A percentile compares a stretch with the other conserved stretches of the same genome.
phyloP scores from a whole-genome alignment of 2,888 invertebrate genomes.

The Euplagia quadripunctaria region DNA sequence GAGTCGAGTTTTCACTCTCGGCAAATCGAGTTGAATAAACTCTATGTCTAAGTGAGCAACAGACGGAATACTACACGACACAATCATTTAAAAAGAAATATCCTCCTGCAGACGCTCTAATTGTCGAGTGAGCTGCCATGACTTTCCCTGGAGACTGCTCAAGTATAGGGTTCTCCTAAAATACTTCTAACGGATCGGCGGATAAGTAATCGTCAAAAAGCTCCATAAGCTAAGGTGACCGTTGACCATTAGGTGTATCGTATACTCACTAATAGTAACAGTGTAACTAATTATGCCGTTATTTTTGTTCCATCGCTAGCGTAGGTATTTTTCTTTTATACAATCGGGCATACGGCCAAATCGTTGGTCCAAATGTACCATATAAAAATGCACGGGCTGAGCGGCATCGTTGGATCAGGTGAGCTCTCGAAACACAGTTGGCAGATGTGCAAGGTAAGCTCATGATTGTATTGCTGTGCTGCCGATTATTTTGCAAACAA shows the following conservation, averaged over 20 bases:
- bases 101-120: too few species aligned
- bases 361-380: conserved; percentile 40
- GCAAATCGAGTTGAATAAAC: conserved; percentile 70
- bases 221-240: too few species aligned
- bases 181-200: neutral
- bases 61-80: conserved; percentile 30
- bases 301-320: too few species aligned
- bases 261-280: too few species aligned
- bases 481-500: conserved; percentile 6
- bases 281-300: too few species aligned
- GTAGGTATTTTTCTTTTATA: conserved; percentile 17
- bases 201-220: too few species aligned
- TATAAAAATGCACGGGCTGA: conserved; percentile 38
- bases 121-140: too few species aligned
- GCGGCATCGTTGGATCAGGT: conserved; percentile 41
- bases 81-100: too few species aligned
- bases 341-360: conserved; percentile 46
- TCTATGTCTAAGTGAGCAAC: conserved; percentile 38
- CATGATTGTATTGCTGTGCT: neutral
- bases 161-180: neutral
- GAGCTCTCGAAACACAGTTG: conserved; percentile 50
- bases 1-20: conserved; percentile 60
- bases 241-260: too few species aligned
- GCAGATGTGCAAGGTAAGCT: conserved; percentile 35
- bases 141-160: conserved; percentile 11